Evolutionary conservation across 2,888 invertebrate species (phyloP).

Genomic region (Hemaris fuciformis): DNA sequence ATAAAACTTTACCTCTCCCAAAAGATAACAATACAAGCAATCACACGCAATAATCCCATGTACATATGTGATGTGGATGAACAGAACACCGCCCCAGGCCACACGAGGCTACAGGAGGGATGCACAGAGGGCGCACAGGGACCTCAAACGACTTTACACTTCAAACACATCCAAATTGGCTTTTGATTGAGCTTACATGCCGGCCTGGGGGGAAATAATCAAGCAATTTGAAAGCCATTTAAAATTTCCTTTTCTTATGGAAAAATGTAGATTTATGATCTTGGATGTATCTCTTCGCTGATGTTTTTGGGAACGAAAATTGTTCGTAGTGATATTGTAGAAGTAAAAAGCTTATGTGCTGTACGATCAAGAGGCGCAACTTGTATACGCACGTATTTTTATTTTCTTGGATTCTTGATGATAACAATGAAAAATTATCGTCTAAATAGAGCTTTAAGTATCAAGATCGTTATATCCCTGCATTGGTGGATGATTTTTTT

Average conservation of each 20-base stretch:
- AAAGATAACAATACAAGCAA: not conserved
- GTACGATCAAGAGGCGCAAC: no score
- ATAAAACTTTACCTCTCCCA: not conserved
- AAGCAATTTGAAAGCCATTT: not conserved
- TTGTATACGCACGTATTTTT: no score
- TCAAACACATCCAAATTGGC: conserved; percentile 3
- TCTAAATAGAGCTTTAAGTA: no score
- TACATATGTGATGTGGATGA: not conserved
- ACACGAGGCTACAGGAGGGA: not conserved
- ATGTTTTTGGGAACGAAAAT: no score
- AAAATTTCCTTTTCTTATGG: not conserved
- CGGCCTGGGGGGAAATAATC: not conserved
- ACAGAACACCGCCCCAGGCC: not conserved
- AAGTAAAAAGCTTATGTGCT: no score
- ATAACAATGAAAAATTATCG: no score
- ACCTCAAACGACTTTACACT: not conserved
- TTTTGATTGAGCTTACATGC: not conserved
- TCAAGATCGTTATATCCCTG: no score
- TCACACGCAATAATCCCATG: not conserved
- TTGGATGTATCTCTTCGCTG: no score
- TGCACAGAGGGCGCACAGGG: not conserved
- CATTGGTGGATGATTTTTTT: no score
- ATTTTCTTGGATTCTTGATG: no score
- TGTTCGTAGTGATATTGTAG: no score
- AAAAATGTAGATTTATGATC: no score